These are phyloP conservation scores for Digitonthophagus gazella DNA, from an alignment of 2,888 invertebrate genomes.

Conservation along the genomic window DNA sequence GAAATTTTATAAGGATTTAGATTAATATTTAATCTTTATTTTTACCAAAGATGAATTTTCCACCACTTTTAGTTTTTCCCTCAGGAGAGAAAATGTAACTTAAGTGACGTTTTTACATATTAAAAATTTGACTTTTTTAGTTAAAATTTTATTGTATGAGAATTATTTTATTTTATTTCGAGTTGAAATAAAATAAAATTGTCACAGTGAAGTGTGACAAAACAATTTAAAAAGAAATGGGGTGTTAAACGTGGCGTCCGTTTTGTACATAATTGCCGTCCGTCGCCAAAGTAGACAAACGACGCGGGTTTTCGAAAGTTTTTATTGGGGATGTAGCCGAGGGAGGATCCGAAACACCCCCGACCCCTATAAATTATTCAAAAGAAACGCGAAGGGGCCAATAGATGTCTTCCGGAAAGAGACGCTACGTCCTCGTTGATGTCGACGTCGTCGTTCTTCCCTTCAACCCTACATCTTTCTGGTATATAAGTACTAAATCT, in stretches of 20 bases:
- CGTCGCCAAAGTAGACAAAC: constrained; percentile 36
- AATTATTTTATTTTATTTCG: background rate
- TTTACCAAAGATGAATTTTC: too few relatives aligned
- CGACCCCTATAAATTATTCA: constrained; percentile 26
- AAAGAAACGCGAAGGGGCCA: constrained; percentile 21
- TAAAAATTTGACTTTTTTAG: too few relatives aligned
- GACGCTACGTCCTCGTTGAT: background rate
- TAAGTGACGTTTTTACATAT: too few relatives aligned
- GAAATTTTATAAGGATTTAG: too few relatives aligned
- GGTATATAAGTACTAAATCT: background rate
- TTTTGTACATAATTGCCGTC: constrained; percentile 33
- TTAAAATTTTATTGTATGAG: background rate
- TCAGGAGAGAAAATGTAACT: too few relatives aligned
- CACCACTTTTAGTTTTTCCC: too few relatives aligned
- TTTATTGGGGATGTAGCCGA: constrained; percentile 34
- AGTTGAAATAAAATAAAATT: too few relatives aligned
- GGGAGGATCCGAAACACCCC: constrained; percentile 3
- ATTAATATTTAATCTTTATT: too few relatives aligned
- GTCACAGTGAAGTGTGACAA: constrained; percentile 22
- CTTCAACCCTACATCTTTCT: background rate
- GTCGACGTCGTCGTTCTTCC: background rate
- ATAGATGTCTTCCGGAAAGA: constrained; percentile 7
- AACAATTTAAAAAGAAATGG: constrained; percentile 22
- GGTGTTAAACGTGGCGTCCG: constrained; percentile 23
- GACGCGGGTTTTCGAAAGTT: constrained; percentile 28